These are phyloP conservation scores for Zygaena filipendulae DNA, from an alignment of 2,888 invertebrate species.

Conservation along the genomic window DNA sequence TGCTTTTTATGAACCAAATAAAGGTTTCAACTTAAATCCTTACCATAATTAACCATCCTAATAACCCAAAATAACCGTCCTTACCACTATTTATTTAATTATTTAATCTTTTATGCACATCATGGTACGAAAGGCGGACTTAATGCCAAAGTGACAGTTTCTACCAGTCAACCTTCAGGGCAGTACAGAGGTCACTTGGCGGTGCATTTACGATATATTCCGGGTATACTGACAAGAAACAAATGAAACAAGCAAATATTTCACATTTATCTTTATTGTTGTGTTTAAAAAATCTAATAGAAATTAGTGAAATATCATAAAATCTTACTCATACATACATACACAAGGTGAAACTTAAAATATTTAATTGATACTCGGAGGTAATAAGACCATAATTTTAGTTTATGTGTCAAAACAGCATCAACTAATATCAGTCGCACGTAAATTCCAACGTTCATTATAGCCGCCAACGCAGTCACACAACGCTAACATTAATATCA, in stretches of 20 bases:
- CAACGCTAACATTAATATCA: slow-evolving; percentile 16
- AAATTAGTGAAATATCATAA: slow-evolving; percentile 65
- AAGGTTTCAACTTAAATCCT: no score
- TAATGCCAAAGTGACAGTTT: no score
- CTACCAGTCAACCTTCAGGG: no score
- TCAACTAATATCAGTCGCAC: slow-evolving; percentile 60
- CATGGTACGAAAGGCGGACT: no score
- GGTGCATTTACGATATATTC: no score
- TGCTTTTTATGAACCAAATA: no score
- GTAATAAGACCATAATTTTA: slow-evolving; percentile 65
- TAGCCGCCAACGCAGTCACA: slow-evolving; percentile 28
- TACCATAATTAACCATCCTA: no score
- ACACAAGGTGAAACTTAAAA: slow-evolving; percentile 49
- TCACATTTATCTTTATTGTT: slow-evolving; percentile 68
- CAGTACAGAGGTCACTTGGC: no score
- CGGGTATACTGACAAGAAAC: no score
- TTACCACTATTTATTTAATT: no score
- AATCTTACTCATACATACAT: slow-evolving; percentile 54
- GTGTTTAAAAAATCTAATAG: slow-evolving; percentile 66
- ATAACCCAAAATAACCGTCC: no score
- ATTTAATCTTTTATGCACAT: no score
- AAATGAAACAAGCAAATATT: slow-evolving; percentile 42
- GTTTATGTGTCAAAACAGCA: slow-evolving; percentile 51
- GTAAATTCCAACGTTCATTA: slow-evolving; percentile 32
- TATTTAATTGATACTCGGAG: slow-evolving; percentile 67